These are phyloP conservation scores for Nomada goodeniana DNA, from an alignment of 2,888 invertebrate genomes.

Conservation along the genomic window DNA sequence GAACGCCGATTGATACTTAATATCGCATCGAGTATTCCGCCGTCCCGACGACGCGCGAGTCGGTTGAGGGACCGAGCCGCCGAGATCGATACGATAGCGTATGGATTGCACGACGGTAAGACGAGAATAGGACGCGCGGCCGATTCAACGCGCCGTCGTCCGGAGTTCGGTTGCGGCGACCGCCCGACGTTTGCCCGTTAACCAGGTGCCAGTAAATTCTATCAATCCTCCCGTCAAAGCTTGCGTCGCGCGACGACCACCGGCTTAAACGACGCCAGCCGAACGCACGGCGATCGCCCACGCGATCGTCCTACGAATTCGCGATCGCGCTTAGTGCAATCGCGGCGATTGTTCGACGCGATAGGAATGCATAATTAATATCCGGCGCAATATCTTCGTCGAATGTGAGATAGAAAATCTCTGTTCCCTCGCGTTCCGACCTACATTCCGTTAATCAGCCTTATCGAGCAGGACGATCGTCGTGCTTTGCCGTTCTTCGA, in stretches of 20 bases:
- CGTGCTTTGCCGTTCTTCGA: background rate
- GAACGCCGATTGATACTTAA: too few species aligned
- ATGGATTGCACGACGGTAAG: too few species aligned
- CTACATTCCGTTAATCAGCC: slow-evolving; percentile 46
- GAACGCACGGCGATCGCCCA: background rate
- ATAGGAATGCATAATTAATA: slow-evolving; percentile 48
- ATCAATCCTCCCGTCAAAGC: slow-evolving; percentile 19
- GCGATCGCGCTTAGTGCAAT: background rate
- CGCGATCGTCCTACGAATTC: background rate
- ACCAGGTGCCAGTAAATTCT: slow-evolving; percentile 33
- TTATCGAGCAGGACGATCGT: slow-evolving; percentile 33
- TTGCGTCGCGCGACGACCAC: background rate
- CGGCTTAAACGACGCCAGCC: background rate
- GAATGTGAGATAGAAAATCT: slow-evolving; percentile 16
- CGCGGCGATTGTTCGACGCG: background rate
- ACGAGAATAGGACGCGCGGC: background rate
- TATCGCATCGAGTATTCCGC: too few species aligned
- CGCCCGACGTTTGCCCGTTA: background rate
- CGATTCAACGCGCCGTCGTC: background rate
- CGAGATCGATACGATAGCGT: too few species aligned
- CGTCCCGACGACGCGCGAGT: too few species aligned
- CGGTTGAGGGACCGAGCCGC: too few species aligned
- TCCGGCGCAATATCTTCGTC: slow-evolving; percentile 1
- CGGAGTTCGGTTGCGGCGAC: background rate
- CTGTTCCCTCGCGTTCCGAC: slow-evolving; percentile 29